Conservation (phyloP, 2,888 invertebrate species). For the Melinopterus prodromus region DNA sequence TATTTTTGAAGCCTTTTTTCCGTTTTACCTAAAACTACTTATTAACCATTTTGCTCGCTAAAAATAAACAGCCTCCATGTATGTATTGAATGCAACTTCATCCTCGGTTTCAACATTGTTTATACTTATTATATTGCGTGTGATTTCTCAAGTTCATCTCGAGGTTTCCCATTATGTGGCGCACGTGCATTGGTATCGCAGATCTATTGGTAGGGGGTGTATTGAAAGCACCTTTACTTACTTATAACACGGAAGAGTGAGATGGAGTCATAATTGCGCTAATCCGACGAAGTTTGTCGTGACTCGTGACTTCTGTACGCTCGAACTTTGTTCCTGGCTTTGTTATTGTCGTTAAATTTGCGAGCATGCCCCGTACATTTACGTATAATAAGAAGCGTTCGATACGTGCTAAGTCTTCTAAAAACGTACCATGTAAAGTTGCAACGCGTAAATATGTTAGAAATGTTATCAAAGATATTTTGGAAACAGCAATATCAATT, state of each 20-base stretch:
- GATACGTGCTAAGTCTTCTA: background rate
- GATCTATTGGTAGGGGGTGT: no score
- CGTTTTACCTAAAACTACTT: no score
- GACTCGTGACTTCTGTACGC: background rate
- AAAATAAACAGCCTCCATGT: no score
- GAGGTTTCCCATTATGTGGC: no score
- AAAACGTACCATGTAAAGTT: background rate
- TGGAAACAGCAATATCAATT: conserved; percentile 4
- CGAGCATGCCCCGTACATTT: background rate
- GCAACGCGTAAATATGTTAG: background rate
- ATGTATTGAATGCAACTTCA: no score
- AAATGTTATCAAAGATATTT: background rate
- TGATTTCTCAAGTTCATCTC: no score
- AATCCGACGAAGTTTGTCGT: background rate
- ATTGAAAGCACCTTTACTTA: background rate
- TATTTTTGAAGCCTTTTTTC: no score
- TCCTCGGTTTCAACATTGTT: no score
- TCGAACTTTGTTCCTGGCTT: conserved; percentile 4
- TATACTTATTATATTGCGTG: no score
- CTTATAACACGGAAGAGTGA: conserved; percentile 4
- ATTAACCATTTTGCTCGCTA: no score
- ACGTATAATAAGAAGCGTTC: background rate
- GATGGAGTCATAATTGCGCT: conserved; percentile 4
- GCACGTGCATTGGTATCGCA: no score
- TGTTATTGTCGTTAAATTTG: background rate